A percentile compares a stretch with the other conserved stretches of the same genome.
phyloP scores from a whole-genome alignment of 53 echinoderm and acorn worm genomes.

The Crossaster papposus region DNA sequence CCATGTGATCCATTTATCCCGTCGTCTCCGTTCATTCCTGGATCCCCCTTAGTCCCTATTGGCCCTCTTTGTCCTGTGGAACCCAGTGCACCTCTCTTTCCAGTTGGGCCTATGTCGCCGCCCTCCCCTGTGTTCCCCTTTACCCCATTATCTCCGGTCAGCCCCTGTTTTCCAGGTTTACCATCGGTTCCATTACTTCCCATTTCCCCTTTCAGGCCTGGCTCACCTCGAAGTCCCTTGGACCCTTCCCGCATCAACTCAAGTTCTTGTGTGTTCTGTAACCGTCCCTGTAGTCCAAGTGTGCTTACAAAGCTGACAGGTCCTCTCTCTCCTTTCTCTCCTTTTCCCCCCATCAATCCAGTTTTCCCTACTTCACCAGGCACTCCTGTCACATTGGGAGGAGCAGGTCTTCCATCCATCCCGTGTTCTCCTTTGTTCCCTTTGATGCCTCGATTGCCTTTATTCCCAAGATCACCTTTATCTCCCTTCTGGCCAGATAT shows the following conservation, averaged over 20 bases:
- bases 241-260: conserved; percentile 2
- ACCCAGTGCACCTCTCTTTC: conserved; percentile 14
- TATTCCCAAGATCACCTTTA: conserved; percentile 41
- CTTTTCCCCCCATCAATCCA: conserved; percentile 13
- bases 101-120: conserved; percentile 19
- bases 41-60: conserved; percentile 25
- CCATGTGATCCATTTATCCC: conserved; percentile 40
- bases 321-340: conserved; percentile 49
- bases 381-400: conserved; percentile 42
- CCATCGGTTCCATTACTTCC: conserved; percentile 48
- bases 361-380: conserved; percentile 6
- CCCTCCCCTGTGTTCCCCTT: conserved; percentile 26
- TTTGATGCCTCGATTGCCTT: conserved; percentile 26
- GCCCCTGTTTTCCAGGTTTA: conserved; percentile 19
- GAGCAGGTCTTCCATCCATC: conserved; percentile 43
- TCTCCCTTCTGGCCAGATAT: conserved; percentile 10
- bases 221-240: not conserved
- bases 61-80: conserved; percentile 6
- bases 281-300: conserved; percentile 9
- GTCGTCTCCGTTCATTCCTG: conserved; percentile 16
- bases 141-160: not conserved
- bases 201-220: conserved; percentile 3
- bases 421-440: conserved; percentile 25
- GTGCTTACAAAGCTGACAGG: conserved; percentile 37
- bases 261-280: not conserved